These are phyloP conservation scores for Candidula unifasciata DNA, from an alignment of 2,888 invertebrate genomes.

Conservation along the genomic window DNA sequence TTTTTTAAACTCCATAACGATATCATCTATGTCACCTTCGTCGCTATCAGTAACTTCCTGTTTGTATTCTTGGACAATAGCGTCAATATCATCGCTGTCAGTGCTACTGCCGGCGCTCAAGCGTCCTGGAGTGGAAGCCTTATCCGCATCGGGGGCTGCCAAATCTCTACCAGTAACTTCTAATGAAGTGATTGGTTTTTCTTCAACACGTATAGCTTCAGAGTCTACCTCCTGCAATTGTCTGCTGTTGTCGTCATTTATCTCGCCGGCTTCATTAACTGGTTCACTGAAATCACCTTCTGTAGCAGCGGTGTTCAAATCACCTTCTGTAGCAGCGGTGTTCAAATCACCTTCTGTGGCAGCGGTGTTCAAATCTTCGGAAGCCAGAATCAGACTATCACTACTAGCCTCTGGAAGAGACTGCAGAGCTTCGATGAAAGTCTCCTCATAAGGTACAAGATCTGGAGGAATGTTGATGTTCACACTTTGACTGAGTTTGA, in stretches of 20 bases:
- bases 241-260: too few species aligned
- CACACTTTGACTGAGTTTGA: neutral
- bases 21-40: slow-evolving; percentile 42
- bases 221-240: neutral
- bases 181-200: neutral
- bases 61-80: slow-evolving; percentile 42
- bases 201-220: neutral
- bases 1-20: slow-evolving; percentile 41
- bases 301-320: neutral
- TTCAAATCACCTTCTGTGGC: neutral
- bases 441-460: slow-evolving; percentile 29
- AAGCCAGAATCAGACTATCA: neutral
- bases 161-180: neutral
- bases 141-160: neutral
- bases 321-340: neutral
- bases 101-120: slow-evolving; percentile 17
- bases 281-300: neutral
- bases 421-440: neutral
- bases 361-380: neutral
- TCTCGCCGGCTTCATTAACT: too few species aligned
- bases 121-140: neutral
- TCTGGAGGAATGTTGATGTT: slow-evolving; percentile 15
- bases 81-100: slow-evolving; percentile 46
- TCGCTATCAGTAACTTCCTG: slow-evolving; percentile 32
- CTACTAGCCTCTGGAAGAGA: neutral